Evolutionary conservation across 2,113 vertebrate species (phyloP).

Genomic region (Copsychus sechellarum): DNA sequence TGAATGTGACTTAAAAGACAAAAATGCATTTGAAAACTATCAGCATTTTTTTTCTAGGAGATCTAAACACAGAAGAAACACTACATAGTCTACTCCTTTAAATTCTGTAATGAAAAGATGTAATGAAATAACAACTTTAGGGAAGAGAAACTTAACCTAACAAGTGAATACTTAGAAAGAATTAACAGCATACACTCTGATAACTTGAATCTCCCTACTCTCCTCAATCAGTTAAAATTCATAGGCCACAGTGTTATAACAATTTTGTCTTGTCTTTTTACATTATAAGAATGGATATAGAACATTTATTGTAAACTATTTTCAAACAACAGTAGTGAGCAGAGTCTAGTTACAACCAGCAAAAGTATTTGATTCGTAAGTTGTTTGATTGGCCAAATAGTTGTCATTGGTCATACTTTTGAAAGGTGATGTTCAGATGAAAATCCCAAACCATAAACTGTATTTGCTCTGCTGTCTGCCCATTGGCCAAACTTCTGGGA

Average conservation of each 20-base stretch:
- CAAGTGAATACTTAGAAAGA: neutral
- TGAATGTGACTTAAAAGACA: neutral
- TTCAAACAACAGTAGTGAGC: neutral
- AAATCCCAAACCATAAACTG: slow-evolving; percentile 94
- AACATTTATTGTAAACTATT: neutral
- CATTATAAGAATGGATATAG: neutral
- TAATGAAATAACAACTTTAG: neutral
- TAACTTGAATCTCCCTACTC: neutral
- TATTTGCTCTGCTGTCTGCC: slow-evolving; percentile 95
- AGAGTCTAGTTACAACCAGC: neutral
- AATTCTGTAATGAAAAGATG: neutral
- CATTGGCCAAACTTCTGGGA: slow-evolving; percentile 94
- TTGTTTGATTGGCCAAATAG: neutral
- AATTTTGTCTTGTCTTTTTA: neutral
- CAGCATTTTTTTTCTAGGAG: neutral
- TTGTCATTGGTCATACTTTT: slow-evolving; percentile 59
- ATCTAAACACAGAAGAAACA: neutral
- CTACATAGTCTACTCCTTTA: neutral
- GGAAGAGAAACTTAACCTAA: neutral
- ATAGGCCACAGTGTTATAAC: neutral
- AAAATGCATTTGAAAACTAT: neutral
- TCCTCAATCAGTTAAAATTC: neutral
- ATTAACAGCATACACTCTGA: neutral
- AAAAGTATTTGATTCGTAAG: neutral
- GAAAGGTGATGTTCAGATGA: slow-evolving; percentile 94